phyloP scores from a whole-genome alignment of 2,113 vertebrate species.

The Syngnathus scovelli region DNA sequence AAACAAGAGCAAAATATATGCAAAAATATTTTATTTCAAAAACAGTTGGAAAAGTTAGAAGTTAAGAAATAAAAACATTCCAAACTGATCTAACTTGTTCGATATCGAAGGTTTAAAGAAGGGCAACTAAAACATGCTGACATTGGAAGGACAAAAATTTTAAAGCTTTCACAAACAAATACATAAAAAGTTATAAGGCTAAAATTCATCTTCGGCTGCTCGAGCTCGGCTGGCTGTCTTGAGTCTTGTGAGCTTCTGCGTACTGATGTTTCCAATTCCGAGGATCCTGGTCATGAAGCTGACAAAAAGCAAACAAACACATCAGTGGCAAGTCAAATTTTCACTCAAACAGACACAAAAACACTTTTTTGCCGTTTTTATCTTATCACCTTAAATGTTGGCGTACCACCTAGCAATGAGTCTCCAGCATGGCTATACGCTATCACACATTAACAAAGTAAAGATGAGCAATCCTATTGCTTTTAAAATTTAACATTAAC shows the following conservation, averaged over 20 bases:
- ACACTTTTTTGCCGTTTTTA: too few species aligned
- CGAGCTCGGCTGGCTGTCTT: neutral
- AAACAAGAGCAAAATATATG: neutral
- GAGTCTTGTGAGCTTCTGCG: neutral
- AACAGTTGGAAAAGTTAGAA: neutral
- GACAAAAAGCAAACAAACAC: neutral
- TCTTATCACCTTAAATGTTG: too few species aligned
- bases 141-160: neutral
- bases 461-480: too few species aligned
- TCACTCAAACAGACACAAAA: neutral
- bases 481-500: too few species aligned
- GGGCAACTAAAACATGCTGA: neutral
- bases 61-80: neutral
- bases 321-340: neutral
- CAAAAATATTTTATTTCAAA: neutral
- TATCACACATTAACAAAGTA: too few species aligned
- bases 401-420: too few species aligned
- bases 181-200: neutral
- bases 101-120: neutral
- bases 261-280: neutral
- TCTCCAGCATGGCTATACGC: too few species aligned
- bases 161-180: neutral
- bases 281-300: neutral
- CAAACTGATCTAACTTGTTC: neutral
- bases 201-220: neutral